Percentiles rank a stretch among this genome's conserved stretches.
Evolutionary conservation across 1,140 invertebrate species (phyloP).

Genomic region (Oscheius sp.): DNA sequence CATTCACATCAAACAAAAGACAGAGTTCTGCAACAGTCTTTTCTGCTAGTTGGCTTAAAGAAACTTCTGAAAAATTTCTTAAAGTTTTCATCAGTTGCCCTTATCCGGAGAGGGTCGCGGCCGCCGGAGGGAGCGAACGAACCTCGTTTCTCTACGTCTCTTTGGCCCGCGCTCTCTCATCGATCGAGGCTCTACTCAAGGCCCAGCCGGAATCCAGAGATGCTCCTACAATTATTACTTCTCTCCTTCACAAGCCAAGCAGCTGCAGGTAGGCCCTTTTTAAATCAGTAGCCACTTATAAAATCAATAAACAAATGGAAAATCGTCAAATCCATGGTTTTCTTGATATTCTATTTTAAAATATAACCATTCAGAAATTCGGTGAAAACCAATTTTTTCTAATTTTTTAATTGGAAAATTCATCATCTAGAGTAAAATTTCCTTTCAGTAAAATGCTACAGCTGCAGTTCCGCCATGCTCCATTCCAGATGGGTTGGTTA

Average conservation of each 20-base stretch:
- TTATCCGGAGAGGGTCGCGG: background rate
- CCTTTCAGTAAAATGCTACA: slow-evolving; percentile 51
- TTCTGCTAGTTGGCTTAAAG: too few relatives aligned
- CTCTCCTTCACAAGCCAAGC: background rate
- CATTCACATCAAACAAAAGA: too few relatives aligned
- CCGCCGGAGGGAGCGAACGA: background rate
- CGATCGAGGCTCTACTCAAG: slow-evolving; percentile 13
- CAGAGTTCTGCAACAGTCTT: too few relatives aligned
- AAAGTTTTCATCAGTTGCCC: too few relatives aligned
- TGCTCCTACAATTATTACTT: slow-evolving; percentile 13
- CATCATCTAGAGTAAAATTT: background rate
- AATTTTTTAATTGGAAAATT: background rate
- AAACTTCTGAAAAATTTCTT: too few relatives aligned
- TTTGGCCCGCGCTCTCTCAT: slow-evolving; percentile 4
- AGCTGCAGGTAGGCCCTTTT: background rate
- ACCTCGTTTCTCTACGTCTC: background rate
- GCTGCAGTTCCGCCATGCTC: slow-evolving; percentile 44
- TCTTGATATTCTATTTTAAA: too few relatives aligned
- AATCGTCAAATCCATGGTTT: too few relatives aligned
- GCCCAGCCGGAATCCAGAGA: background rate
- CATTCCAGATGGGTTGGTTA: slow-evolving; percentile 43
- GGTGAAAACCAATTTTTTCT: background rate
- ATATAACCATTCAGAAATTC: background rate
- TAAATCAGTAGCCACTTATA: too few relatives aligned
- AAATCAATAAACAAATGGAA: too few relatives aligned